phyloP scores from a whole-genome alignment of 2,888 invertebrate species.

The Tetheella fluctuosa region DNA sequence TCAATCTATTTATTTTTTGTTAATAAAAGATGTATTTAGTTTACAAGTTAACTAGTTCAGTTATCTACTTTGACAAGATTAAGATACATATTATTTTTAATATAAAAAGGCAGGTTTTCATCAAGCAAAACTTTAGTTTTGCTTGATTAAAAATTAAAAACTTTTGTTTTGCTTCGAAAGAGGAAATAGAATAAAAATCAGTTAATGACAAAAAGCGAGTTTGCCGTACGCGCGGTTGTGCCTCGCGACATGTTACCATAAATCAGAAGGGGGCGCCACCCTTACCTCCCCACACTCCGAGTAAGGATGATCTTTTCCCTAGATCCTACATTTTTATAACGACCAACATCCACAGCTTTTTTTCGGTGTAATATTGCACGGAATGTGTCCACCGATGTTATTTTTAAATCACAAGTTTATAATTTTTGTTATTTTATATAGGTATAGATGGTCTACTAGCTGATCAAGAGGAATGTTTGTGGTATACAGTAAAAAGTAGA shows the following conservation, averaged over 20 bases:
- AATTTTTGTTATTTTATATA: background rate
- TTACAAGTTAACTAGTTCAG: too few species aligned
- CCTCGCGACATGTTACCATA: conserved; percentile 82
- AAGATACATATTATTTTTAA: background rate
- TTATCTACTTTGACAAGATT: too few species aligned
- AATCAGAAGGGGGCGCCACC: conserved; percentile 77
- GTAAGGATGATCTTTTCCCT: conserved; percentile 80
- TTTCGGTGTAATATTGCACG: conserved; percentile 52
- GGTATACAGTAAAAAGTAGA: too few species aligned
- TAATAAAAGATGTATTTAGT: too few species aligned
- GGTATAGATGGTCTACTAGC: background rate
- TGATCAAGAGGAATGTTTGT: background rate
- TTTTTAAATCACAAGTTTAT: conserved; percentile 1
- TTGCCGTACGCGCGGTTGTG: conserved; percentile 67
- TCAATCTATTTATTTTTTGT: too few species aligned
- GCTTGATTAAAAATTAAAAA: too few species aligned
- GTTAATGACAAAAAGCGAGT: conserved; percentile 80
- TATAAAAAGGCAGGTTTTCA: conserved; percentile 8
- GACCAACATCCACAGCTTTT: conserved; percentile 65
- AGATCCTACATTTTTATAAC: conserved; percentile 83
- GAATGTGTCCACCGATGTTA: conserved; percentile 25
- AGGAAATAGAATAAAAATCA: conserved; percentile 75
- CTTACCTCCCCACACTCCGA: conserved; percentile 49
- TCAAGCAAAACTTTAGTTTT: too few species aligned
- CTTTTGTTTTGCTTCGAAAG: conserved; percentile 10